Base-by-base conservation (phyloP, 2,797 vertebrate genomes). In the Muscicapa comitata region DNA sequence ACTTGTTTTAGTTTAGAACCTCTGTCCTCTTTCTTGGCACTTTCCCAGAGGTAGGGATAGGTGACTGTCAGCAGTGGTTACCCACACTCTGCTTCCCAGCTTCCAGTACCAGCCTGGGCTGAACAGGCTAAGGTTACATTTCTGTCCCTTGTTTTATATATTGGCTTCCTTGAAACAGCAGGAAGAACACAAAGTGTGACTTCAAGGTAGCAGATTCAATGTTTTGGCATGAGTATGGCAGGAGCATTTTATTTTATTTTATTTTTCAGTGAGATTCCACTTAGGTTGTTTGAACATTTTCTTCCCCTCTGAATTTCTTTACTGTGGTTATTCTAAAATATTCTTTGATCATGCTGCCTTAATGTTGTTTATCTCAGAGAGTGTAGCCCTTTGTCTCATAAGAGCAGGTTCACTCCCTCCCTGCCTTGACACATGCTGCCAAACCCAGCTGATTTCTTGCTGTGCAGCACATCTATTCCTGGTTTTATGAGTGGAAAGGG, bases 391-490 rank as follows among this genome's bases (percentile, higher is more conserved):
- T 97, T 95, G 94, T 97, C 80, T 95, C 88, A 67, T 61, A 86
- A 73, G 66, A 92, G 57, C 79, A 59, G 88, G 94, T 96, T 97
- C 86, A 77, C 91, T 95, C 88, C 93, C 93, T 94, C 93, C 84
- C 87, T 95, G 86, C 72, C 90, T 67, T 91, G 94, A 91, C 79
- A 86, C 91, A 82, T 54, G 50, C 86, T 89, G 90, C 87, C 8
- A n/a, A 90, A 75, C 20, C 19, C 90, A 88, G 70, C 71, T 54
- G 83, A 48, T 63, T 88, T 93, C 97, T 94, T 80, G 89, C 92
- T 93, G 95, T 88, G 95, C 88, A 55, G 93, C 28, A 6, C 81
- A 89, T 93, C 95, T 96, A 72, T 96, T 97, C 96, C 93, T 51
- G 88, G 80, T 76, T 96, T 76, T 87, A 61, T 55, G 96, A 83